These are phyloP conservation scores for Oceanodroma tethys DNA, from an alignment of 2,113 vertebrate species.

Conservation along the genomic window DNA sequence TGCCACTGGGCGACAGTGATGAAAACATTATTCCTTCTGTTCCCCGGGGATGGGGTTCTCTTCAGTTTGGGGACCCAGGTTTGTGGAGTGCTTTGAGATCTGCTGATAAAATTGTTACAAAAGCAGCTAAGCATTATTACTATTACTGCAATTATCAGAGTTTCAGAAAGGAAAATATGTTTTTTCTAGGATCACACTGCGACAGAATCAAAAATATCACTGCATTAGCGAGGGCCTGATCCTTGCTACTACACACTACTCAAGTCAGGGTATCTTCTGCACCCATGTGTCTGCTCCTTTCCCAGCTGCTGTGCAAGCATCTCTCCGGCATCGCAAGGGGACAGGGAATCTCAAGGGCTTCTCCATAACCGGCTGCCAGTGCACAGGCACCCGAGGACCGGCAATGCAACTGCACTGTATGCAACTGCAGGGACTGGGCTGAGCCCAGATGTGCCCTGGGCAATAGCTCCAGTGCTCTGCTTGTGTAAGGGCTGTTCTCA, in stretches of 20 bases:
- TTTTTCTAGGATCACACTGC: not conserved
- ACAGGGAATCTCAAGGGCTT: not conserved
- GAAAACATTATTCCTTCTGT: not conserved
- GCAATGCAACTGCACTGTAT: not conserved
- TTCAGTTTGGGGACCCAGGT: not conserved
- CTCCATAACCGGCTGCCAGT: not conserved
- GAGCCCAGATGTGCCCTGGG: not conserved
- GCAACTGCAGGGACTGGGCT: not conserved
- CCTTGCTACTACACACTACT: not conserved
- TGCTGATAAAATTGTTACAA: not conserved
- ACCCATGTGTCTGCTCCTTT: not conserved
- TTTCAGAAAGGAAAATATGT: not conserved
- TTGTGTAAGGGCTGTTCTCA: not conserved
- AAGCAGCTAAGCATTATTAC: not conserved
- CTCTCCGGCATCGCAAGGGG: not conserved
- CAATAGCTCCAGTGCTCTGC: not conserved
- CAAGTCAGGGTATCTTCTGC: not conserved
- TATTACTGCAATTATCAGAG: not conserved
- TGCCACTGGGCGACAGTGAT: rapidly evolving
- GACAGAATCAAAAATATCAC: not conserved
- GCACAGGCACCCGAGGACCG: not conserved
- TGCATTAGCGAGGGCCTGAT: not conserved
- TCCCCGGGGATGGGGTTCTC: not conserved
- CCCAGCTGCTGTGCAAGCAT: not conserved
- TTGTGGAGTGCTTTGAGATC: not conserved